Base-by-base conservation (phyloP, 2,113 vertebrate genomes). In the Odontophorus gujanensis region DNA sequence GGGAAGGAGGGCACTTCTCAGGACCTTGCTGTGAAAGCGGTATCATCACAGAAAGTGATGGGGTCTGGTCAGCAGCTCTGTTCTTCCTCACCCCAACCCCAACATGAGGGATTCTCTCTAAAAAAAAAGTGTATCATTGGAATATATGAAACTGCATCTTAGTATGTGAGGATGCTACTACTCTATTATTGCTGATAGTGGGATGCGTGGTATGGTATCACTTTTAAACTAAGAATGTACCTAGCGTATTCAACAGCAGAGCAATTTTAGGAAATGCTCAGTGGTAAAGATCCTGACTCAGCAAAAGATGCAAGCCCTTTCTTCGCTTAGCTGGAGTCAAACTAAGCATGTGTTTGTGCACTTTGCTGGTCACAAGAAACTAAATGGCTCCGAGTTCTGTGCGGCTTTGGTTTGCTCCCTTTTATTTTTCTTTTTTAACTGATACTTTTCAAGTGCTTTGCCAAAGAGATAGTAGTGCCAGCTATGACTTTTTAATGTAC, bases 401-500 rank as follows among this genome's bases (percentile, higher is more conserved):
- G 9, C 24, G 74, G 45, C 47, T 91, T 92, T 79, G 45, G 40
- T 82, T 59, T 11, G 32, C 58, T 86, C 51, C 67, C 65, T 81
- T 93, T 87, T 87, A 62, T 74, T 88, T 58, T 87, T 85, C 66
- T 65, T 89, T 96, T 97, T 92, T 66, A 84, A 78, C 63, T 51
- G 32, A 20, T 73, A 51, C 50, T 72, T 96, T 92, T 91, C 2
- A 92, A 95, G 92, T 50, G 67, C 93, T 72, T 6, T 75, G 58
- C 93, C 42, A 76, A 61, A 94, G 86, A 94, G 85, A 34, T 11
- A 68, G 83, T 14, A 84, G 96, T 81, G 90, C 81, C 79, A 92
- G 74, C 69, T 69, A 45, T 81, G 59, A 81, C 61, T 81, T 90
- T 91, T 97, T 96, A 94, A 94, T 72, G 88, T 90, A 78, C 30